Evolutionary conservation across 1,140 invertebrate species (phyloP).

Genomic region (Drosophila sucinea): DNA sequence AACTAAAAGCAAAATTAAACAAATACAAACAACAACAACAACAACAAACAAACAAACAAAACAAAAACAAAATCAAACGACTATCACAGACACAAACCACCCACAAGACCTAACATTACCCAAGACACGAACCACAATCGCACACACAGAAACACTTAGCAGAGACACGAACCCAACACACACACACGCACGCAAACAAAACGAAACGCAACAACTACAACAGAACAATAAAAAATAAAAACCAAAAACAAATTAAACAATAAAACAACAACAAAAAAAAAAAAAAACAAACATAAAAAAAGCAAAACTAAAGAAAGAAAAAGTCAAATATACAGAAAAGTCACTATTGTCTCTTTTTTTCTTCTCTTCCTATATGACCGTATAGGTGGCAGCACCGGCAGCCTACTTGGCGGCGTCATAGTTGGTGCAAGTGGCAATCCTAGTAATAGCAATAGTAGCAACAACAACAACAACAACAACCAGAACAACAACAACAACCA

Average conservation of each 20-base stretch:
- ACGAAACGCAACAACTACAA: slow-evolving; percentile 14
- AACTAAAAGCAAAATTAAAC: slow-evolving; percentile 53
- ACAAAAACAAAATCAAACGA: slow-evolving; percentile 27
- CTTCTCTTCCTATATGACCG: slow-evolving; percentile 82
- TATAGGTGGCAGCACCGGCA: slow-evolving; percentile 83
- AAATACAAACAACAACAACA: slow-evolving; percentile 44
- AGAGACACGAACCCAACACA: slow-evolving; percentile 19
- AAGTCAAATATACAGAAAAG: slow-evolving; percentile 82
- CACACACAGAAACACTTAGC: neutral
- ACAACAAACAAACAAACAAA: slow-evolving; percentile 30
- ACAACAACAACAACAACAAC: slow-evolving; percentile 64
- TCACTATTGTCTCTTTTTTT: slow-evolving; percentile 84
- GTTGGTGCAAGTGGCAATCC: slow-evolving; percentile 78
- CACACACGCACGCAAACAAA: slow-evolving; percentile 17
- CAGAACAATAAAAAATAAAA: slow-evolving; percentile 7
- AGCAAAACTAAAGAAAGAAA: slow-evolving; percentile 57
- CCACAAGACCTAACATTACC: neutral
- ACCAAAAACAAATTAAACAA: slow-evolving; percentile 27
- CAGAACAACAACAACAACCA: slow-evolving; percentile 62
- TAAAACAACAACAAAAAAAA: slow-evolving; percentile 27
- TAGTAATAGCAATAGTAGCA: slow-evolving; percentile 76
- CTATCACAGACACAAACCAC: slow-evolving; percentile 17
- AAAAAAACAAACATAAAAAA: slow-evolving; percentile 22
- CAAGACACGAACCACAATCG: slow-evolving; percentile 16
- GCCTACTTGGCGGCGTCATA: slow-evolving; percentile 82